phyloP scores from a whole-genome alignment of 2,888 invertebrate genomes.

The Pterobdella sp. region DNA sequence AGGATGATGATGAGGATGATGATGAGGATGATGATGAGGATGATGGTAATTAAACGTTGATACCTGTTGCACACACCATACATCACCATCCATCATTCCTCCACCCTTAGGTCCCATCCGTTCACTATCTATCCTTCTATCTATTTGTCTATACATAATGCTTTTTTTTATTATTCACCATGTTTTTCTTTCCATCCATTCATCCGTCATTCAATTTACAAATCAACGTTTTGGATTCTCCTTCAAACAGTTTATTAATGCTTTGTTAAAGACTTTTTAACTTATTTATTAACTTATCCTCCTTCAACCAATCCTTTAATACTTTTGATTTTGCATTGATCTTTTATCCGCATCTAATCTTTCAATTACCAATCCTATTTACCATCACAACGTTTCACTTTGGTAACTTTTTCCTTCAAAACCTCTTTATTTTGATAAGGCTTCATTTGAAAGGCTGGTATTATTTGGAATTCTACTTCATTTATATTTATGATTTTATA shows the following conservation, averaged over 20 bases:
- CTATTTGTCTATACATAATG: neutral
- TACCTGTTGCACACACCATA: neutral
- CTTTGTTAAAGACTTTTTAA: neutral
- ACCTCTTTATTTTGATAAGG: too few species aligned
- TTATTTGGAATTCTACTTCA: too few species aligned
- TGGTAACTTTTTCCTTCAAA: too few species aligned
- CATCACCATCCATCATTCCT: neutral
- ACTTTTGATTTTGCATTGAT: too few species aligned
- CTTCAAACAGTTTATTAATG: neutral
- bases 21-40: constrained; percentile 27
- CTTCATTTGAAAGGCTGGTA: too few species aligned
- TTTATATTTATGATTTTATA: too few species aligned
- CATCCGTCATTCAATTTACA: neutral
- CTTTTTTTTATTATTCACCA: too few species aligned
- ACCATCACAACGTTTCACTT: too few species aligned
- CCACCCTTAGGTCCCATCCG: too few species aligned
- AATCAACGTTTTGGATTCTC: neutral
- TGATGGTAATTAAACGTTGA: neutral
- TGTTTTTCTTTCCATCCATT: neutral
- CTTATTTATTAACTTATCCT: neutral
- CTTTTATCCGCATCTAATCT: too few species aligned
- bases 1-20: constrained; percentile 26
- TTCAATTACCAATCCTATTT: too few species aligned
- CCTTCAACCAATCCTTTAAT: neutral
- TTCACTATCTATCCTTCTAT: neutral